Evolutionary conservation across 2,113 vertebrate genomes (phyloP).

Genomic region (Chionodraco myersi): DNA sequence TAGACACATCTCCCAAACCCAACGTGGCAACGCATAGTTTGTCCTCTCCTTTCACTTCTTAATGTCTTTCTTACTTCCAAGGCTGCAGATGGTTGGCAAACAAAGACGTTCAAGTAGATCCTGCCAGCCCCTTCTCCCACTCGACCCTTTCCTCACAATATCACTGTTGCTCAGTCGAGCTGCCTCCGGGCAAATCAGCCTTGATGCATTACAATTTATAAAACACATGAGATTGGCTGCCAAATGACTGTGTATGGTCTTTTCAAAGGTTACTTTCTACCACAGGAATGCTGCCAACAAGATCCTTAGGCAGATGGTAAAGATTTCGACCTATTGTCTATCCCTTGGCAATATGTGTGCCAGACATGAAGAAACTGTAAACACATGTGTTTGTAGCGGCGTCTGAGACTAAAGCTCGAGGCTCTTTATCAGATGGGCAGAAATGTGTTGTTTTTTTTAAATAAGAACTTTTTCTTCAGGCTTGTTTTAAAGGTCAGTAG

Average conservation of each 20-base stretch:
- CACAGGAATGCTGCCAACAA: slow-evolving; percentile 58
- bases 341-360: slow-evolving; percentile 29
- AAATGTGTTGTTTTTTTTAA: slow-evolving; percentile 44
- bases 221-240: slow-evolving; percentile 7
- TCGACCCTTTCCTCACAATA: neutral
- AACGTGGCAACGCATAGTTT: slow-evolving; percentile 7
- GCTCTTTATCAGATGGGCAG: slow-evolving; percentile 53
- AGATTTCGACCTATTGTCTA: slow-evolving; percentile 36
- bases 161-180: slow-evolving; percentile 11
- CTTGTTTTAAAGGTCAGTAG: slow-evolving; percentile 30
- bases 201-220: slow-evolving; percentile 5
- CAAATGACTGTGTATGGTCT: slow-evolving; percentile 43
- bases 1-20: slow-evolving; percentile 4
- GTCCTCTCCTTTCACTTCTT: neutral
- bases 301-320: slow-evolving; percentile 53
- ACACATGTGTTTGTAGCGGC: slow-evolving; percentile 12
- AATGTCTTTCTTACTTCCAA: slow-evolving; percentile 27
- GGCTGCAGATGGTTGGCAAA: slow-evolving; percentile 51
- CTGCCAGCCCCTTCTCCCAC: slow-evolving; percentile 5
- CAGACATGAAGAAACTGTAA: slow-evolving; percentile 17
- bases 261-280: slow-evolving; percentile 54
- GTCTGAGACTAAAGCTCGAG: neutral
- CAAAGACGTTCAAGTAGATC: slow-evolving; percentile 6
- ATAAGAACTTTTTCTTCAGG: slow-evolving; percentile 27
- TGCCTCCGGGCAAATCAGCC: slow-evolving; percentile 19